phyloP scores from a whole-genome alignment of 2,113 vertebrate species.

The Chlamydotis undulata region DNA sequence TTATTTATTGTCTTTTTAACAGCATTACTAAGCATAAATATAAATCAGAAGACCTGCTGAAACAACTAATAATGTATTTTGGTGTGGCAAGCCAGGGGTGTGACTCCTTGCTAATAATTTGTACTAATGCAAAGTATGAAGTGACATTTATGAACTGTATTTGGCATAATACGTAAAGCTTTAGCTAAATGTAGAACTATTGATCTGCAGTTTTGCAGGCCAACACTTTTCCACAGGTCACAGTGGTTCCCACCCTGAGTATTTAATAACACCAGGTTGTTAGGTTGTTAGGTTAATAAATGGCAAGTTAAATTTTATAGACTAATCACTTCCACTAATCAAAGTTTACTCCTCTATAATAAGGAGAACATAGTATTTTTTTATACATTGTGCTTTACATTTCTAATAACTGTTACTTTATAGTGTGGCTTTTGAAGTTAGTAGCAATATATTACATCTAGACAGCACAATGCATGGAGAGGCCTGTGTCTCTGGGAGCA shows the following conservation, averaged over 20 bases:
- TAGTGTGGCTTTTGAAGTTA: neutral
- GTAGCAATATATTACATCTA: neutral
- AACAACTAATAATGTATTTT: constrained; percentile 33
- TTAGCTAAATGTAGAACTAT: constrained; percentile 46
- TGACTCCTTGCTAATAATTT: constrained; percentile 66
- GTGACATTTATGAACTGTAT: constrained; percentile 66
- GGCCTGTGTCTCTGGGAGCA: neutral
- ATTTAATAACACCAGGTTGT: constrained; percentile 20
- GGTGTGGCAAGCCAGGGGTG: neutral
- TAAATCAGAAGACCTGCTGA: constrained; percentile 47
- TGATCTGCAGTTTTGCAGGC: constrained; percentile 35
- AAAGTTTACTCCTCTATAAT: neutral
- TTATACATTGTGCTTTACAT: neutral
- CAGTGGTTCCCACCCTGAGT: neutral
- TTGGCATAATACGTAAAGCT: constrained; percentile 61
- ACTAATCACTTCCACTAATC: constrained; percentile 33
- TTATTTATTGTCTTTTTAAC: constrained; percentile 53
- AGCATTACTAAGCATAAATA: constrained; percentile 1
- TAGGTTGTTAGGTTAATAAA: constrained; percentile 61
- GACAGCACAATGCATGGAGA: neutral
- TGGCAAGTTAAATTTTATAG: constrained; percentile 45
- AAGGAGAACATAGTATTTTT: neutral
- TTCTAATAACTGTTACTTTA: neutral
- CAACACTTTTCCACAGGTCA: constrained; percentile 42
- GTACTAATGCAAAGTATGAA: constrained; percentile 52